These are phyloP conservation scores for Enteromius unitaeniatus DNA, from an alignment of 2,797 vertebrate species.

Conservation along the genomic window DNA sequence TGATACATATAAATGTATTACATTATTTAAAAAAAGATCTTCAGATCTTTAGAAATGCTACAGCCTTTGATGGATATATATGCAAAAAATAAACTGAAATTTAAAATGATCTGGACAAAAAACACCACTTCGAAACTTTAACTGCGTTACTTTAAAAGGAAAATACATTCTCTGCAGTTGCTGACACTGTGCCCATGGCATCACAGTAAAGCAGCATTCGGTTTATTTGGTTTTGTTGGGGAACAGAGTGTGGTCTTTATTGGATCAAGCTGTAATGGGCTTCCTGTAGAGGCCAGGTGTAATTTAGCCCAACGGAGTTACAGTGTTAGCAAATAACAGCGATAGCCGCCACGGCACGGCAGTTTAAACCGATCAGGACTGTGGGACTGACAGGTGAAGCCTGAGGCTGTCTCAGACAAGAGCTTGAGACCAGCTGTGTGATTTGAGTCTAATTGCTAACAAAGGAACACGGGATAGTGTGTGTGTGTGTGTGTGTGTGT, in stretches of 20 bases:
- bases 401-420: slow-evolving; percentile 35
- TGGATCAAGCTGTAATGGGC: slow-evolving; percentile 24
- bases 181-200: neutral
- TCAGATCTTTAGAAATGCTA: no score
- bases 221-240: slow-evolving; percentile 7
- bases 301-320: slow-evolving; percentile 10
- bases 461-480: slow-evolving; percentile 38
- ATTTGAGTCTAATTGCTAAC: slow-evolving; percentile 46
- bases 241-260: slow-evolving; percentile 23
- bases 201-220: neutral
- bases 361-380: slow-evolving; percentile 1
- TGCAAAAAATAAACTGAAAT: no score
- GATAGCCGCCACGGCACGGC: neutral
- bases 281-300: slow-evolving; percentile 30
- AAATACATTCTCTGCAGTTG: neutral
- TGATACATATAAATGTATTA: neutral
- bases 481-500: neutral
- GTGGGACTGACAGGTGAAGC: slow-evolving; percentile 18
- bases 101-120: neutral
- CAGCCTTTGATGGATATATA: no score
- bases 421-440: slow-evolving; percentile 43
- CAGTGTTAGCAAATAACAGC: slow-evolving; percentile 8
- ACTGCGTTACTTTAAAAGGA: neutral
- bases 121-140: neutral
- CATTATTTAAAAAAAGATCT: neutral